These are phyloP conservation scores for Cecidostiba fungosa DNA, from an alignment of 2,888 invertebrate genomes.

Conservation along the genomic window DNA sequence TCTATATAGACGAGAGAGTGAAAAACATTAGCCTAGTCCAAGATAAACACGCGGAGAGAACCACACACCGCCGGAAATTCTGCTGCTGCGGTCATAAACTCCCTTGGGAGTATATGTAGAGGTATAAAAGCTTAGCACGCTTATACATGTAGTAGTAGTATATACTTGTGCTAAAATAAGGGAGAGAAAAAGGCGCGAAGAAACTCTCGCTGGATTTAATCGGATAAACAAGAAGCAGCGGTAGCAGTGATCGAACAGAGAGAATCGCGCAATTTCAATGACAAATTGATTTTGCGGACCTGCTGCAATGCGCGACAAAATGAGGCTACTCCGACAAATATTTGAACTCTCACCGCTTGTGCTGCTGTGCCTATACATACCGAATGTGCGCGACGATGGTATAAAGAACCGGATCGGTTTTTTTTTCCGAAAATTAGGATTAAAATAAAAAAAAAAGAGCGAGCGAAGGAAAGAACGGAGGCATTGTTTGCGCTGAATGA, in stretches of 20 bases:
- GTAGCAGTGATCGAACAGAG: slow-evolving; percentile 11
- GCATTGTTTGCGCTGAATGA: slow-evolving; percentile 45
- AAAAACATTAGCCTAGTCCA: slow-evolving; percentile 4
- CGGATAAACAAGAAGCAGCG: slow-evolving; percentile 30
- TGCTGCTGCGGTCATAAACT: slow-evolving; percentile 12
- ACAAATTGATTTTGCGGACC: slow-evolving; percentile 60
- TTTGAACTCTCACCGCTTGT: slow-evolving; percentile 52
- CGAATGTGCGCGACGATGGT: background rate
- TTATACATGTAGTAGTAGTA: background rate
- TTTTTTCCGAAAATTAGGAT: background rate
- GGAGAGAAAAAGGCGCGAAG: background rate
- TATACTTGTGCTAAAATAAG: background rate
- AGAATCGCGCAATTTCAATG: slow-evolving; percentile 58
- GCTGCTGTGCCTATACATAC: no score
- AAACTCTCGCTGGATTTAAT: slow-evolving; percentile 28
- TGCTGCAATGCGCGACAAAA: slow-evolving; percentile 34
- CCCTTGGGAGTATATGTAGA: background rate
- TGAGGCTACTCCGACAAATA: slow-evolving; percentile 56
- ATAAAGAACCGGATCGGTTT: background rate
- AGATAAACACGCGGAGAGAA: background rate
- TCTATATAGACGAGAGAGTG: background rate
- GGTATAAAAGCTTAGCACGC: background rate
- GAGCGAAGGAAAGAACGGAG: background rate
- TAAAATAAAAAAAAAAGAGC: background rate
- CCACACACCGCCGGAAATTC: background rate